Evolutionary conservation across 2,888 invertebrate genomes (phyloP).

Genomic region (Nudaria mundana): DNA sequence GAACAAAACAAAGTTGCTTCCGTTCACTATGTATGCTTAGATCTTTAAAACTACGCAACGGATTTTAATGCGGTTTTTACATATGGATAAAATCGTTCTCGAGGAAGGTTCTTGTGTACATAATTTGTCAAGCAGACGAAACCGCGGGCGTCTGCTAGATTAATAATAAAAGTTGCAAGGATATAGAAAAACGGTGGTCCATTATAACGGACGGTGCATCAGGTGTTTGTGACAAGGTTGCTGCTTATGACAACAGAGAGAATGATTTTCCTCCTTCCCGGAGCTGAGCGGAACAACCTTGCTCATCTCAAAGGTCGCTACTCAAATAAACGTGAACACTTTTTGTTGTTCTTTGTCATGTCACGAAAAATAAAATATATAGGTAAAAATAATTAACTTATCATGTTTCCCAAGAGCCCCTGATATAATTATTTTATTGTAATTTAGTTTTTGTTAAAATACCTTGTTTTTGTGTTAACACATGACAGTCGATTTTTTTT

Average conservation of each 20-base stretch:
- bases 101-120: too few species aligned
- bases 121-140: too few species aligned
- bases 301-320: slow-evolving; percentile 59
- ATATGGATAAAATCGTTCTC: too few species aligned
- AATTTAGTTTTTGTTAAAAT: slow-evolving; percentile 18
- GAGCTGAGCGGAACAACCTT: slow-evolving; percentile 66
- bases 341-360: slow-evolving; percentile 40
- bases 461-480: slow-evolving; percentile 2
- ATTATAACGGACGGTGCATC: slow-evolving; percentile 26
- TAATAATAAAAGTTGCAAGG: too few species aligned
- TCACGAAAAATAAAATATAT: slow-evolving; percentile 28
- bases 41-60: too few species aligned
- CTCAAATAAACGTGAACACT: slow-evolving; percentile 52
- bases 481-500: slow-evolving; percentile 5
- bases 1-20: too few species aligned
- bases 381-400: slow-evolving; percentile 13
- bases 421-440: slow-evolving; percentile 13
- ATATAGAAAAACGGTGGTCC: too few species aligned
- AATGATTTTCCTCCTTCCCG: slow-evolving; percentile 66
- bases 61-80: too few species aligned
- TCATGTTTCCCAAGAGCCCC: slow-evolving; percentile 2
- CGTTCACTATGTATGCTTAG: too few species aligned
- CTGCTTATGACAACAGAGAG: slow-evolving; percentile 49
- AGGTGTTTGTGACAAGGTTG: slow-evolving; percentile 64
- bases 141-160: too few species aligned